phyloP scores from a whole-genome alignment of 2,888 invertebrate genomes.

The Dendrolimus houi region DNA sequence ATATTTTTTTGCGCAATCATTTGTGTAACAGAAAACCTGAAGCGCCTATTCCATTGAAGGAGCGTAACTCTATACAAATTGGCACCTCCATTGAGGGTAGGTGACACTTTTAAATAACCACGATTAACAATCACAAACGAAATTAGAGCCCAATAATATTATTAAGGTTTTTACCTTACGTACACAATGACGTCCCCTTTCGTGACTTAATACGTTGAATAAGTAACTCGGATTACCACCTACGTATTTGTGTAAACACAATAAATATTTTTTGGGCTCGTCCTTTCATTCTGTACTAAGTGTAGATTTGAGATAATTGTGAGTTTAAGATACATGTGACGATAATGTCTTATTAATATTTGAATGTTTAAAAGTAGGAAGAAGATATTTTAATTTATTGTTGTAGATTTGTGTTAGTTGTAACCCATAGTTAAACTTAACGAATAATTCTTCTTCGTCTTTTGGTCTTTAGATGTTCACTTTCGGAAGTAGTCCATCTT shows the following conservation, averaged over 20 bases:
- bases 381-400: constrained; percentile 12
- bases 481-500: too few species aligned
- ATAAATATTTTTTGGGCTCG: constrained; percentile 62
- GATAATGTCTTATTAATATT: constrained; percentile 26
- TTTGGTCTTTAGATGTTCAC: too few species aligned
- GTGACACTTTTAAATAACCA: constrained; percentile 70
- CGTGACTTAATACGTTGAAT: constrained; percentile 46
- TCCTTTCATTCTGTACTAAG: constrained; percentile 40
- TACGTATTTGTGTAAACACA: constrained; percentile 75
- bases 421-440: too few species aligned
- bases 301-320: constrained; percentile 42
- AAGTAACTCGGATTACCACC: constrained; percentile 65
- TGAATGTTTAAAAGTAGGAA: constrained; percentile 20
- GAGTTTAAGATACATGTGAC: constrained; percentile 31
- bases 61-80: constrained; percentile 64
- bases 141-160: constrained; percentile 77
- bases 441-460: too few species aligned
- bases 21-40: constrained; percentile 52
- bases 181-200: constrained; percentile 42
- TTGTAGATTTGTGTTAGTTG: too few species aligned
- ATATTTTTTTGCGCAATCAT: constrained; percentile 18
- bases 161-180: constrained; percentile 41
- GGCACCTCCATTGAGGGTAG: constrained; percentile 58
- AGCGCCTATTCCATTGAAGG: constrained; percentile 42
- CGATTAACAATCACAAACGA: constrained; percentile 71